Conservation (phyloP, 2,888 invertebrate genomes). For the Diabrotica balteata region DNA sequence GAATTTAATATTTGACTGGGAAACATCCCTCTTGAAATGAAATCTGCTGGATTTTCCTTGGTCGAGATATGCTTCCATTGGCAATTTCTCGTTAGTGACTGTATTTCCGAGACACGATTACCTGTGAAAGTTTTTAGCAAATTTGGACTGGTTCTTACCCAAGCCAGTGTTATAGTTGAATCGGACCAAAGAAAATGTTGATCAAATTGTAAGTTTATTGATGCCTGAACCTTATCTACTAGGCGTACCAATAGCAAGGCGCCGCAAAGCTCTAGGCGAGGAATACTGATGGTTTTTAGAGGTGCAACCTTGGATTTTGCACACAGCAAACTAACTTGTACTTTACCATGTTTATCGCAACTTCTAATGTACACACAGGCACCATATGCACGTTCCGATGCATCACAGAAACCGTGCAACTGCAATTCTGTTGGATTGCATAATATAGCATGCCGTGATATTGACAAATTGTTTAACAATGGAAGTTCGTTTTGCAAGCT, state of each 20-base stretch:
- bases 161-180: constrained; percentile 11
- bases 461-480: constrained; percentile 3
- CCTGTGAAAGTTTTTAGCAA: constrained; percentile 36
- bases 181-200: constrained; percentile 4
- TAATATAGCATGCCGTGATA: constrained; percentile 3
- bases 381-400: constrained; percentile 18
- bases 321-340: not conserved
- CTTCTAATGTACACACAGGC: not conserved
- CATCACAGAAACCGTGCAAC: constrained; percentile 17
- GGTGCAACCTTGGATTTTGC: constrained; percentile 20
- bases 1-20: no score
- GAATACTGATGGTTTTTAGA: constrained; percentile 15
- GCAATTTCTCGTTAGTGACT: constrained; percentile 20
- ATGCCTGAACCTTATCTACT: not conserved
- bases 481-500: constrained; percentile 5
- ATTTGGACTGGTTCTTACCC: constrained; percentile 29
- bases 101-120: constrained; percentile 36
- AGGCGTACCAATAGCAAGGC: constrained; percentile 9
- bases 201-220: not conserved
- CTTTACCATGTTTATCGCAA: constrained; percentile 8
- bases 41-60: no score
- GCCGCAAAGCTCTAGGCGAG: constrained; percentile 14
- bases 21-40: no score
- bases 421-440: not conserved
- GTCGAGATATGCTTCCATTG: constrained; percentile 36